Conservation (phyloP, 2,888 invertebrate genomes). For the Chromoteleia sp. region DNA sequence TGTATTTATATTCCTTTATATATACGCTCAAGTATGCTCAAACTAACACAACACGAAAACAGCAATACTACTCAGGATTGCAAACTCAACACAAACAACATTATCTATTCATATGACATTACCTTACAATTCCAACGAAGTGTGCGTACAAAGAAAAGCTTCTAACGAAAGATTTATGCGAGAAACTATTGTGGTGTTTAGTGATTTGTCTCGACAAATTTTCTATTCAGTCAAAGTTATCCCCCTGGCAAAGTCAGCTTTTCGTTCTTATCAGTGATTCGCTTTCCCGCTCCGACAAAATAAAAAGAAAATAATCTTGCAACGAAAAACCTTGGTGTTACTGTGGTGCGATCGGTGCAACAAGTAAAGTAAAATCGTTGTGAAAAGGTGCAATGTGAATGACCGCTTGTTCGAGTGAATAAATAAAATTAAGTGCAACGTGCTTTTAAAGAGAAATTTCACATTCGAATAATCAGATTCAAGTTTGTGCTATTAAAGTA, state of each 20-base stretch:
- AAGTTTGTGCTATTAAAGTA: constrained; percentile 32
- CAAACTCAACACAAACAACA: background rate
- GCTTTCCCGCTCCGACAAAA: background rate
- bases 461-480: constrained; percentile 35
- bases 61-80: background rate
- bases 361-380: constrained; percentile 36
- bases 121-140: constrained; percentile 4
- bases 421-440: constrained; percentile 51
- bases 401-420: constrained; percentile 36
- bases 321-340: constrained; percentile 38
- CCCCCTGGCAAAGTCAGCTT: constrained; percentile 13
- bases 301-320: constrained; percentile 1
- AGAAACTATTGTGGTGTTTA: constrained; percentile 38
- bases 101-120: background rate
- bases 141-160: constrained; percentile 11
- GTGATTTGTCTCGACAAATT: constrained; percentile 27
- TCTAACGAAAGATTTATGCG: constrained; percentile 2
- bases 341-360: constrained; percentile 57
- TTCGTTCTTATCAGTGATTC: constrained; percentile 26
- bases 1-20: background rate
- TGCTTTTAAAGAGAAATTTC: constrained; percentile 31
- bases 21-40: background rate
- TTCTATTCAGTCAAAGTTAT: constrained; percentile 2
- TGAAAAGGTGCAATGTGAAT: constrained; percentile 59
- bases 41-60: background rate